Conservation (phyloP, 2,113 vertebrate genomes). For the Hystrix brachyura region DNA sequence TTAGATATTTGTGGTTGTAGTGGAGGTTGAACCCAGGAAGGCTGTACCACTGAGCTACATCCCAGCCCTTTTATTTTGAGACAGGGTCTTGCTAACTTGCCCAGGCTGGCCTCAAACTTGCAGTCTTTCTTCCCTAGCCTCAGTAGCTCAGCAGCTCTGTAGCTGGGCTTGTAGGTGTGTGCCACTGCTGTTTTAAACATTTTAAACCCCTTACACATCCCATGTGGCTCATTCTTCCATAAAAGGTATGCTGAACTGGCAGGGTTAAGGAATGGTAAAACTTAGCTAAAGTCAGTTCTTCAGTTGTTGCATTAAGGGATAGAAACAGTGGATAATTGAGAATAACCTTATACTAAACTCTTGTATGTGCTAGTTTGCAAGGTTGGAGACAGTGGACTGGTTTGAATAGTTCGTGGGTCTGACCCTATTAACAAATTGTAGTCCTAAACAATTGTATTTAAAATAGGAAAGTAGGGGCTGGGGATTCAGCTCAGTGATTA, state of each 20-base stretch:
- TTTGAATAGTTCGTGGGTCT: neutral
- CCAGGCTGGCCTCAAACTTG: too few species aligned
- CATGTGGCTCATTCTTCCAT: neutral
- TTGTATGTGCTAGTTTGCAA: neutral
- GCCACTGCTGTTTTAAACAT: neutral
- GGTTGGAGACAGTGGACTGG: neutral
- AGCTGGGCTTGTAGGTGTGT: too few species aligned
- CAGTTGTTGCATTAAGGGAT: neutral
- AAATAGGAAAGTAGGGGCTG: neutral
- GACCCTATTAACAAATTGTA: neutral
- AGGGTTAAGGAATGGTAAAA: neutral
- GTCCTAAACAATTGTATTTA: neutral
- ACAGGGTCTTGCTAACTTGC: too few species aligned
- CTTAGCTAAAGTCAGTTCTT: neutral
- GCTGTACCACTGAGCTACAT: too few species aligned
- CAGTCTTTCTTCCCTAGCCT: too few species aligned
- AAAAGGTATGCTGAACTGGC: neutral
- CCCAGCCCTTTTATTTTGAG: too few species aligned
- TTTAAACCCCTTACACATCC: neutral
- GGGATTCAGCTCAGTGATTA: too few species aligned
- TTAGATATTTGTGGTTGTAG: too few species aligned
- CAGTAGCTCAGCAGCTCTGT: too few species aligned
- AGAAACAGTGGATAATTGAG: neutral
- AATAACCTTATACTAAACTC: neutral
- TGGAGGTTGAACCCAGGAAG: too few species aligned